A percentile compares a stretch with the other conserved stretches of the same genome.
These are phyloP conservation scores for Acanthurus lineatus DNA, from an alignment of 2,797 vertebrate species.

Conservation along the genomic window DNA sequence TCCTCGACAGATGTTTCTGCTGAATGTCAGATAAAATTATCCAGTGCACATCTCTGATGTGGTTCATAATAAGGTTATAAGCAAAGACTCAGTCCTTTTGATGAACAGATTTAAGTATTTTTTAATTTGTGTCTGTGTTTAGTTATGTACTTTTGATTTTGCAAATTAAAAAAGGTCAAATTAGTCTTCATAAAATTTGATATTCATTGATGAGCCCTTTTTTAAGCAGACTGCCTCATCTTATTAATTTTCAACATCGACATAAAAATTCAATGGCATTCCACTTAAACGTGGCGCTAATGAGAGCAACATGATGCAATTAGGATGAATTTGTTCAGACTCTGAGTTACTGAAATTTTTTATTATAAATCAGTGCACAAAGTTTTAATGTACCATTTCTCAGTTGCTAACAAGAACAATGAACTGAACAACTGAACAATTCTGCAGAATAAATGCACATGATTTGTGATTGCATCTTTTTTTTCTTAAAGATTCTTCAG, in stretches of 20 bases:
- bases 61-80: not conserved
- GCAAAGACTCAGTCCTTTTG: not conserved
- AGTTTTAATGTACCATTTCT: not conserved
- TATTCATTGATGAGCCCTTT: not conserved
- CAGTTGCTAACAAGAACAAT: not conserved
- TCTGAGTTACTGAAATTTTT: not conserved
- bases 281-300: not conserved
- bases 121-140: not conserved
- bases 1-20: slow-evolving; percentile 14
- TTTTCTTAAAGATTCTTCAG: not conserved
- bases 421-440: not conserved
- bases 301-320: not conserved
- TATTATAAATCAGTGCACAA: not conserved
- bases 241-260: not conserved
- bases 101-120: not conserved
- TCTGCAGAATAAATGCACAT: not conserved
- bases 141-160: not conserved
- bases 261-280: not conserved
- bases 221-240: too few relatives aligned
- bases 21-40: slow-evolving; percentile 10
- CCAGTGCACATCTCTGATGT: not conserved
- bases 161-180: not conserved
- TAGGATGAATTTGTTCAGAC: not conserved
- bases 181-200: not conserved
- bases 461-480: not conserved